Base-by-base conservation (phyloP, 2,888 invertebrate species). In the Pelosia muscerda region DNA sequence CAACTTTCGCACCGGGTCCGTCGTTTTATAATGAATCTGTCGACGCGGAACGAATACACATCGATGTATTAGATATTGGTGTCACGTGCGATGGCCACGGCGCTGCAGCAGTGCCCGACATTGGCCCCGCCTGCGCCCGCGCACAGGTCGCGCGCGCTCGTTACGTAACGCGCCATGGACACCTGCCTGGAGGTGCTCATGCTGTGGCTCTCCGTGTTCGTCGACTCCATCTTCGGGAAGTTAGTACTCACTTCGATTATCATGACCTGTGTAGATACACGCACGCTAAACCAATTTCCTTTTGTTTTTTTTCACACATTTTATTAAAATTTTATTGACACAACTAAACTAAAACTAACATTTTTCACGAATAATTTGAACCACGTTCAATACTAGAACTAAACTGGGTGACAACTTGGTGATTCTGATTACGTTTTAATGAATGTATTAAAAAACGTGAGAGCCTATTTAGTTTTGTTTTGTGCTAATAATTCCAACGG, bases 141-240 rank as follows among this genome's bases (percentile, higher is more conserved):
- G 49, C 23, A 31, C 31, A 34, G 65, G 57, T 62, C 65, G 63
- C 68, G 53, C 42, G 55, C 42, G 68, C 64, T 65, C n/a, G 28
- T 63, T 63, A 62, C 65, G 72, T 72, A 65, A 83, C 59, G 13
- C 55, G 64, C 34, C 67, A 70, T 86, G 84, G 84, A 82, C 68
- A 74, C 81, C 55, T 86, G 87, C 72, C 74, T 86, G 77, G 84
- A 86, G 73, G 77, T 84, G 66, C 76, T 88, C 64, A 70, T 86
- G 84, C 78, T 87, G 72, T 87, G 89, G 87, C 81, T 88, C 70
- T 85, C 86, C 72, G 77, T 81, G 69, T 73, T 87, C 72, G 75
- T 83, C 71, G 81, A 87, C 74, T 65, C 81, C 42, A 67, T 86
- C 58, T 79, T 88, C 71, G 81, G 84, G 72, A 89, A 87, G 88